Percentiles rank a stretch among this genome's conserved stretches.
phyloP scores from a whole-genome alignment of 1,140 invertebrate species.

The Drepana arcuata region DNA sequence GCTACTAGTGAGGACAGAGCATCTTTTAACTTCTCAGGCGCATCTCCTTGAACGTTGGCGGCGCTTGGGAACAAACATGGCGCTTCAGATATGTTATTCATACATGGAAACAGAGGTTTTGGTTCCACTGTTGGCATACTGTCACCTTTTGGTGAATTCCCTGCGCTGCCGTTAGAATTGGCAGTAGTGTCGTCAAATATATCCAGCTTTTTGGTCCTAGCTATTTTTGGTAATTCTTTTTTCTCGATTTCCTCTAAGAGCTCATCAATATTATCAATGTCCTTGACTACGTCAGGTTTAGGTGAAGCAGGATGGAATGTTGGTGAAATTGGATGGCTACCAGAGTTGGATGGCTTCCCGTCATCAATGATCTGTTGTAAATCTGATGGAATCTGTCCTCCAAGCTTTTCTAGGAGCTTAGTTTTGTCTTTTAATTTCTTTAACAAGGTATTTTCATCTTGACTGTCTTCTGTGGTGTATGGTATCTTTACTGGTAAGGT shows the following conservation, averaged over 20 bases:
- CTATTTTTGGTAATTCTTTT: conserved; percentile 48
- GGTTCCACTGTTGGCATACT: background rate
- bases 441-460: conserved; percentile 44
- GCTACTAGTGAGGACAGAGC: too few relatives aligned
- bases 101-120: background rate
- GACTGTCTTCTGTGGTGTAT: conserved; percentile 40
- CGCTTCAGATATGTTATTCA: too few relatives aligned
- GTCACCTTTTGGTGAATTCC: conserved; percentile 30
- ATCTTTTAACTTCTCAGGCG: too few relatives aligned
- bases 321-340: too few relatives aligned
- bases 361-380: conserved; percentile 49
- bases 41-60: conserved; percentile 19
- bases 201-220: conserved; percentile 29
- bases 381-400: conserved; percentile 50
- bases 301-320: too few relatives aligned
- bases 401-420: conserved; percentile 52
- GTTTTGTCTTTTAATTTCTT: conserved; percentile 55
- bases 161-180: conserved; percentile 25
- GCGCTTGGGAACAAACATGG: conserved; percentile 40
- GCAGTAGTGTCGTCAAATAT: conserved; percentile 12
- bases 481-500: too few relatives aligned
- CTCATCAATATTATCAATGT: conserved; percentile 45
- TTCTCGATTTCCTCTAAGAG: conserved; percentile 58
- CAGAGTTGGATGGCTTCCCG: conserved; percentile 21
- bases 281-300: conserved; percentile 16